Evolutionary conservation across 2,888 invertebrate genomes (phyloP), one percentile per base, ranked within the genome.

Genomic region (Phyllotreta striolata): DNA sequence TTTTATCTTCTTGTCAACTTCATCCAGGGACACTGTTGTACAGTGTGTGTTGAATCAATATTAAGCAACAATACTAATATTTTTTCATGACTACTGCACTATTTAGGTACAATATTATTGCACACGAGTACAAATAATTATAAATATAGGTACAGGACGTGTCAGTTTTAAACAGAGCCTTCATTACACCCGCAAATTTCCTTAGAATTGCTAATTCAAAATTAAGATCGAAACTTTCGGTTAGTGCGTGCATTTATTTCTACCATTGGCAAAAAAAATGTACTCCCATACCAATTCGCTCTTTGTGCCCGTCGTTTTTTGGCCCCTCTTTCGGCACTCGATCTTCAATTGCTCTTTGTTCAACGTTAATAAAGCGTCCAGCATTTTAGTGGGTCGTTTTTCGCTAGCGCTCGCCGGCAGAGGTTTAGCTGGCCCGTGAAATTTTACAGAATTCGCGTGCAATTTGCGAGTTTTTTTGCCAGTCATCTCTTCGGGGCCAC

Each of bases 231-330:
- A 24, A 24, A 24, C 24, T 24, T 24, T 24, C 13, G 9, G 44
- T n/a, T 35, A 8, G 51, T 58, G 10, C 14, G 51, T 49, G 51
- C 58, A 49, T 58, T 49, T 40, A 14, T 10, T 10, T 47, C 43
- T 8, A 12, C 4, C 7, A 34, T 38, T 40, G 4, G 40, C 43
- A 46, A 13, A 37, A 46, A 13, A 37, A 39, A 34, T 41, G 41
- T 24, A 24, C 2, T 41, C 55, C 63, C 78, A 82, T 89, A 89
- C 89, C 89, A 89, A 85, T 84, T 89, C 89, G 72, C 84, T 85
- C 83, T 89, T 89, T 84, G 87, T 89, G 79, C 89, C 89, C 69
- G 87, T 84, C 51, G 87, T 85, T 78, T 88, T 88, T 80, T 88
- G 88, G 72, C 89, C 89, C 75, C 89, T 82, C 83, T 87, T 88